These are phyloP conservation scores for Rhyacichthys aspro DNA, from an alignment of 2,797 vertebrate genomes.

Conservation along the genomic window DNA sequence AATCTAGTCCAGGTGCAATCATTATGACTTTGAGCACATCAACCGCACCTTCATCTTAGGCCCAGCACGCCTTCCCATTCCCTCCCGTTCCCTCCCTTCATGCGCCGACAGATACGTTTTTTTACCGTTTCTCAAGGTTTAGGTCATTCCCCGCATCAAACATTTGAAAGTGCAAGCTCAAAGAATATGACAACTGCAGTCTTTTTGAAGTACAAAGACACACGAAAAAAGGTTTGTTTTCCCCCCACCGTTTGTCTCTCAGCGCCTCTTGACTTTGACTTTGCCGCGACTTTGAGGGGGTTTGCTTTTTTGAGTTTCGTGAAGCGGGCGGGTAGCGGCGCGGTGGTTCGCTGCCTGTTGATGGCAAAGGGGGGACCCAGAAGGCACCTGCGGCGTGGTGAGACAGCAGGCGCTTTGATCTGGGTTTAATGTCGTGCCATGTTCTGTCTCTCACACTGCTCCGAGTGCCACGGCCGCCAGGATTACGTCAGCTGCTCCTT, in stretches of 20 bases:
- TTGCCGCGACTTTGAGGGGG: slow-evolving; percentile 74
- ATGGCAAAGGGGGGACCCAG: slow-evolving; percentile 45
- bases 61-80: slow-evolving; percentile 26
- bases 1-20: slow-evolving; percentile 63
- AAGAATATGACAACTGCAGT: slow-evolving; percentile 66
- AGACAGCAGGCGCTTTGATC: slow-evolving; percentile 76
- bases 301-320: slow-evolving; percentile 61
- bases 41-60: slow-evolving; percentile 53
- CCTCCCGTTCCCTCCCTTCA: slow-evolving; percentile 36
- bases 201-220: slow-evolving; percentile 76
- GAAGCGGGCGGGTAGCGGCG: slow-evolving; percentile 31
- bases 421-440: slow-evolving; percentile 68
- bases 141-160: slow-evolving; percentile 72
- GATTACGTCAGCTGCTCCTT: slow-evolving; percentile 70
- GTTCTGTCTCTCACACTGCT: slow-evolving; percentile 60
- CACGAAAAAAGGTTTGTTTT: slow-evolving; percentile 69
- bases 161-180: slow-evolving; percentile 63
- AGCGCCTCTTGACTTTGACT: slow-evolving; percentile 67
- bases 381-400: slow-evolving; percentile 61
- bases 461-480: slow-evolving; percentile 45
- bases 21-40: slow-evolving; percentile 54
- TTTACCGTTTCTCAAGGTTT: slow-evolving; percentile 66
- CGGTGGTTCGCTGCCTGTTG: slow-evolving; percentile 48
- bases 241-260: slow-evolving; percentile 54
- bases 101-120: slow-evolving; percentile 52